phyloP scores from a whole-genome alignment of 2,113 vertebrate species.

The Collichthys lucidus region DNA sequence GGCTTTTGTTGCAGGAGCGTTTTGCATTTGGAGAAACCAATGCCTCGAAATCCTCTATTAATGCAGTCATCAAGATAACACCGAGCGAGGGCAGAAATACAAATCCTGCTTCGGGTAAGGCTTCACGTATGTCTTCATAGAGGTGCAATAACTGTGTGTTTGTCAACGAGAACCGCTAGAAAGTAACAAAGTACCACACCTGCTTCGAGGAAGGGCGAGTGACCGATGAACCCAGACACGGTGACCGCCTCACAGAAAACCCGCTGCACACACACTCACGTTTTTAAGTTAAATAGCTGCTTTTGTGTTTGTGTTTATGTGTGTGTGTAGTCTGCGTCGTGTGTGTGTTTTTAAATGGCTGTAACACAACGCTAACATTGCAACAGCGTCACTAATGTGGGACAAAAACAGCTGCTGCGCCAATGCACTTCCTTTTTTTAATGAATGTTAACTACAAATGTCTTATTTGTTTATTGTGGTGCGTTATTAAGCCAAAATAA shows the following conservation, averaged over 20 bases:
- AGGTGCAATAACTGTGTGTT: background rate
- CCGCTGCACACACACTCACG: background rate
- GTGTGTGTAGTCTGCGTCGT: too few relatives aligned
- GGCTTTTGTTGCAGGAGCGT: conserved; percentile 71
- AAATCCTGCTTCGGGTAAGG: conserved; percentile 64
- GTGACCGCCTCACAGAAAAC: background rate
- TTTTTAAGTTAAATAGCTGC: background rate
- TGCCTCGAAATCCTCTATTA: conserved; percentile 40
- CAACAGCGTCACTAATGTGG: too few relatives aligned
- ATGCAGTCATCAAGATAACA: conserved; percentile 66
- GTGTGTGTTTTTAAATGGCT: too few relatives aligned
- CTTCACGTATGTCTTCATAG: rapidly evolving
- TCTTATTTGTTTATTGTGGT: too few relatives aligned
- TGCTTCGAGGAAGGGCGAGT: conserved; percentile 41
- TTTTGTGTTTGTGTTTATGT: too few relatives aligned
- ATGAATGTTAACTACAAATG: too few relatives aligned
- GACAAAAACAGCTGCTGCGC: too few relatives aligned
- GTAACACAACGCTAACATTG: too few relatives aligned
- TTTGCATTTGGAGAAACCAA: conserved; percentile 50
- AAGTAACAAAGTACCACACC: conserved; percentile 35
- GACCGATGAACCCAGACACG: conserved; percentile 6
- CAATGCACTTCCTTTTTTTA: too few relatives aligned
- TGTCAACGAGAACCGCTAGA: background rate
- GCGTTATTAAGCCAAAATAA: too few relatives aligned
- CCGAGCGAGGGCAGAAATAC: conserved; percentile 21